Evolutionary conservation across 1,140 invertebrate species (phyloP).

Genomic region (Semibalanus balanoides): DNA sequence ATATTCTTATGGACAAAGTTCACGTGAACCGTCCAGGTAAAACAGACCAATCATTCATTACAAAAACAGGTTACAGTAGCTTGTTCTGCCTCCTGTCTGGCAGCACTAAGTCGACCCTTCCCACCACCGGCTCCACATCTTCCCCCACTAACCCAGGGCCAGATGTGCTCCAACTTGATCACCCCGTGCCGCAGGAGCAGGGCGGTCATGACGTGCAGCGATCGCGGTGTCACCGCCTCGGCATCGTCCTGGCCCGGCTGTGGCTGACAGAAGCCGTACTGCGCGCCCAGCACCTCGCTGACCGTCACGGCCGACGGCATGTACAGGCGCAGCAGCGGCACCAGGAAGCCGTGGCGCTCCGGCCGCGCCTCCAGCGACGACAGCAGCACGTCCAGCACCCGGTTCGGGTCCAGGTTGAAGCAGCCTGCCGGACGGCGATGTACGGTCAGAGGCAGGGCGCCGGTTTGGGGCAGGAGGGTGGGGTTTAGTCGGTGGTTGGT

Average conservation of each 20-base stretch:
- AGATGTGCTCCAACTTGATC: constrained; percentile 73
- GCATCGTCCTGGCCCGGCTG: constrained; percentile 38
- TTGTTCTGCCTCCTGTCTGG: too few species aligned
- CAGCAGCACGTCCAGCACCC: constrained; percentile 89
- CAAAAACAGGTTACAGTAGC: too few species aligned
- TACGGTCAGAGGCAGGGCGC: too few species aligned
- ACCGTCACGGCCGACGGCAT: constrained; percentile 67
- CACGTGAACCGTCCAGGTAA: too few species aligned
- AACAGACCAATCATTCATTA: too few species aligned
- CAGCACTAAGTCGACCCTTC: too few species aligned
- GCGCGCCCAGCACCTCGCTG: constrained; percentile 88
- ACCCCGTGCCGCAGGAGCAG: constrained; percentile 74
- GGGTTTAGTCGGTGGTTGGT: too few species aligned
- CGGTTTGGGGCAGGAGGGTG: too few species aligned
- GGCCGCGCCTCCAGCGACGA: constrained; percentile 90
- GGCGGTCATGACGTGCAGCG: constrained; percentile 76
- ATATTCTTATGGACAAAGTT: too few species aligned
- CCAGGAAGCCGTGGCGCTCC: constrained; percentile 47
- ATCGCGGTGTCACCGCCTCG: constrained; percentile 48
- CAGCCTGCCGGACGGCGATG: constrained; percentile 51
- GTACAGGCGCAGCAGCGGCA: constrained; percentile 66
- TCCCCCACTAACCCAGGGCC: constrained; percentile 58
- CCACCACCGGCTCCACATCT: too few species aligned
- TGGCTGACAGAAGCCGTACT: constrained; percentile 60
- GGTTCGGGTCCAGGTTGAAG: constrained; percentile 97